Evolutionary conservation across 2,113 vertebrate species (phyloP), one percentile per base, ranked within the genome.

Genomic region (Egretta garzetta): DNA sequence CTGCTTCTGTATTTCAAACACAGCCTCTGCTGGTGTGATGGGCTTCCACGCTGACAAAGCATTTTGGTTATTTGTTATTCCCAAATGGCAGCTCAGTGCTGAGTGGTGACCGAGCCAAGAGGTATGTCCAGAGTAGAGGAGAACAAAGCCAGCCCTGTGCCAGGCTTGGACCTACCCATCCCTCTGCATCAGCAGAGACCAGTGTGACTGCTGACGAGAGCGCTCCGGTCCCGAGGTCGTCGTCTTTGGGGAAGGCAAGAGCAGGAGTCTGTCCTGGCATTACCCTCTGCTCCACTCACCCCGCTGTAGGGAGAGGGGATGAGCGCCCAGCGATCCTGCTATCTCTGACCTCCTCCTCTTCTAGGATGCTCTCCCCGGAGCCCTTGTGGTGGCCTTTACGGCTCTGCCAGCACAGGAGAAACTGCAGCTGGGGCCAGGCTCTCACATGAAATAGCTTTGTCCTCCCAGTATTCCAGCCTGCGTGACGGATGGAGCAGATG

Each of bases 1-100:
- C 59, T 88, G 90, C 77, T 85, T 73, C 92, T 92, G 86, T 80
- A 89, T 90, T 97, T 97, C 92, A 94, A 88, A 79, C 64, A 55
- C 81, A 88, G 85, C 45, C 87, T 67, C 52, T 81, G 84, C 77
- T 93, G 93, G 81, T 7, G 30, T 77, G 93, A 96, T 93, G 87
- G 83, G 63, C 88, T 86, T 80, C 85, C 67, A 95, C 0, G 39
- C 95, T 97, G 94, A 95, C 92, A 95, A 89, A 85, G 95, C 94
- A 23, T 33, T 96, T 96, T 89, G 64, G 55, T 89, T 93, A 37
- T 86, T 96, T 86, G 66, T 89, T 85, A 62, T 89, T 94, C 53
- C 47, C 84, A 53, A 21, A 86, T 0, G 3, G 67, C n/a, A 24
- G 23, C 76, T 77, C 5, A 9, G 14, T 14, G n/a, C 59, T 59